Conservation (phyloP, 2,888 invertebrate genomes). For the Zaprionus lineosus region DNA sequence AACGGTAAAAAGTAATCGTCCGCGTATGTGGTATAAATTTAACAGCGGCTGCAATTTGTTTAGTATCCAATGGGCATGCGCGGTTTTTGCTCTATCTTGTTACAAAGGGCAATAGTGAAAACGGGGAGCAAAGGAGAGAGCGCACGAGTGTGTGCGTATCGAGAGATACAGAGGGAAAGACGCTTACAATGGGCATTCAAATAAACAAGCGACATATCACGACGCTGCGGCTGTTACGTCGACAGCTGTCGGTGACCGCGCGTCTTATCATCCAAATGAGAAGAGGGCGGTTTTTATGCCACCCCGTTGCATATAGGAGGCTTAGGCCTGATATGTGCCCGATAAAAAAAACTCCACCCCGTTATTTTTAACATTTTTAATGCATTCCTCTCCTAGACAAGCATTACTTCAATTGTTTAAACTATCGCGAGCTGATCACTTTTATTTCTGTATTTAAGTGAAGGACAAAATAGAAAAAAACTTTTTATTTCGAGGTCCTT, state of each 20-base stretch:
- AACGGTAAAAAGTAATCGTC: too few species aligned
- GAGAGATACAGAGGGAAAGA: constrained; percentile 1
- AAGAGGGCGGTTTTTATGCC: constrained; percentile 57
- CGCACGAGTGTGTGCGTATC: too few species aligned
- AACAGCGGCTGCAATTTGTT: constrained; percentile 22
- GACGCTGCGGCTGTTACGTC: constrained; percentile 36
- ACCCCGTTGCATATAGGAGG: constrained; percentile 35
- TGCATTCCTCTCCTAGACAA: too few species aligned
- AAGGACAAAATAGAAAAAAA: too few species aligned
- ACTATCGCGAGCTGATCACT: too few species aligned
- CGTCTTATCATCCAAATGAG: constrained; percentile 55
- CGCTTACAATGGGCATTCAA: constrained; percentile 27
- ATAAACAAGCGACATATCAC: constrained; percentile 49
- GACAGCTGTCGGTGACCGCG: constrained; percentile 54
- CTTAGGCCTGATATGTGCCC: constrained; percentile 46
- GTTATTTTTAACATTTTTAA: too few species aligned
- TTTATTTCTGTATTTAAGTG: too few species aligned
- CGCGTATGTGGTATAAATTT: too few species aligned
- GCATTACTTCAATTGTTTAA: too few species aligned
- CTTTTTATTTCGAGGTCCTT: too few species aligned
- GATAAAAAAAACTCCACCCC: background rate
- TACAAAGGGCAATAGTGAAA: too few species aligned
- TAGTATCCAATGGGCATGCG: constrained; percentile 26
- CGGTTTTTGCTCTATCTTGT: constrained; percentile 1
- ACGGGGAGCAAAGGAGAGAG: constrained; percentile 3